A percentile compares a stretch with the other conserved stretches of the same genome.
These are phyloP conservation scores for Salvelinus namaycush DNA, from an alignment of 2,113 vertebrate genomes.

Conservation along the genomic window DNA sequence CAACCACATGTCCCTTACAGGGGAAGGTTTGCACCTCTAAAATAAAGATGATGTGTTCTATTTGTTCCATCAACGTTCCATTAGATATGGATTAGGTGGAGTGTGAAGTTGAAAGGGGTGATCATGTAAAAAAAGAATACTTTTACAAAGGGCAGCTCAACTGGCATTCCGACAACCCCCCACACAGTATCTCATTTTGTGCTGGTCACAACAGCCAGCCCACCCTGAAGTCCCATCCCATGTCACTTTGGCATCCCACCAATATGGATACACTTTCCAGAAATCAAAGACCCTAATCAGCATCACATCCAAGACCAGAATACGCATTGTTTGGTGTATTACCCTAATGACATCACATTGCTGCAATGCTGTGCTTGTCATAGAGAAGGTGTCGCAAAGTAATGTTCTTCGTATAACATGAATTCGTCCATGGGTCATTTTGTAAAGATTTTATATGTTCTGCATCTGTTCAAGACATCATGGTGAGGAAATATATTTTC, in stretches of 20 bases:
- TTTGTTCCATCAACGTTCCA: neutral
- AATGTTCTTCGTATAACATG: conserved; percentile 25
- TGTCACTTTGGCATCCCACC: conserved; percentile 22
- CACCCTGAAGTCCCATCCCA: conserved; percentile 32
- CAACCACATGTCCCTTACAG: too few species aligned
- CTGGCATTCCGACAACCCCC: conserved; percentile 20
- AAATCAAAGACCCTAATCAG: conserved; percentile 12
- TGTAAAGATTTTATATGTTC: conserved; percentile 31
- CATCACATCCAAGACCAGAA: too few species aligned
- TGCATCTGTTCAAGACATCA: conserved; percentile 45
- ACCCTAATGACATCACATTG: conserved; percentile 59
- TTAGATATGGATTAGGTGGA: neutral
- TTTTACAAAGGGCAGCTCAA: conserved; percentile 16
- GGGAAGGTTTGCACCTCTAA: neutral
- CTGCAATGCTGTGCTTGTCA: conserved; percentile 61
- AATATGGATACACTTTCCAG: conserved; percentile 25
- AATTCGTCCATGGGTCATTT: conserved; percentile 44
- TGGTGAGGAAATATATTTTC: conserved; percentile 52
- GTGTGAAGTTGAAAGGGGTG: neutral
- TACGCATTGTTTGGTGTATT: conserved; percentile 10
- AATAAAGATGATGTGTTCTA: neutral
- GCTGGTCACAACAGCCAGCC: conserved; percentile 52
- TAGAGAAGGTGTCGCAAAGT: conserved; percentile 47
- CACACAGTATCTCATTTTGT: conserved; percentile 48
- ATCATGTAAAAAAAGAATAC: neutral